Conservation (phyloP, 1,140 invertebrate genomes). For the Popillia japonica region DNA sequence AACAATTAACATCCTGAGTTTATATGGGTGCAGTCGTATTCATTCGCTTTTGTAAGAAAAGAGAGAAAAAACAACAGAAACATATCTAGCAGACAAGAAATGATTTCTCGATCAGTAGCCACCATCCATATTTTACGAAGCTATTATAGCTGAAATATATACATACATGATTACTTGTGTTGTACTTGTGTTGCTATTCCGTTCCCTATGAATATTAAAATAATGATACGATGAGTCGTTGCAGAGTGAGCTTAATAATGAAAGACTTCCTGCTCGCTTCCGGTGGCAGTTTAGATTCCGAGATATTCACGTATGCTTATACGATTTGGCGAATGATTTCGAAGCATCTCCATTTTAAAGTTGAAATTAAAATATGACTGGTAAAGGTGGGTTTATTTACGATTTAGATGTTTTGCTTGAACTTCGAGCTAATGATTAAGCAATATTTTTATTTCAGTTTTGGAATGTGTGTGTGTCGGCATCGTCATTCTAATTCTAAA, state of each 20-base stretch:
- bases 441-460: constrained; percentile 34
- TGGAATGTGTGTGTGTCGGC: too few species aligned
- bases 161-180: not conserved
- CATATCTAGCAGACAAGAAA: too few species aligned
- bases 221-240: not conserved
- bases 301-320: not conserved
- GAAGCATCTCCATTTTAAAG: not conserved
- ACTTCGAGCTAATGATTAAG: not conserved
- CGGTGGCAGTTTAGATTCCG: not conserved
- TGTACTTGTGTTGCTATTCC: not conserved
- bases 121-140: not conserved
- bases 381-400: too few species aligned
- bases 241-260: not conserved
- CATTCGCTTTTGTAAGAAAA: too few species aligned
- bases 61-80: too few species aligned
- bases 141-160: not conserved
- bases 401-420: too few species aligned
- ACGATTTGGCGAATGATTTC: not conserved
- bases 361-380: not conserved
- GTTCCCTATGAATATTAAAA: not conserved
- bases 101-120: not conserved
- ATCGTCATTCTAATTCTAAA: not conserved
- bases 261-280: not conserved
- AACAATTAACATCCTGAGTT: too few species aligned
- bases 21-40: too few species aligned